These are phyloP conservation scores for Molossus molossus DNA, from an alignment of 2,797 vertebrate genomes.

Conservation along the genomic window DNA sequence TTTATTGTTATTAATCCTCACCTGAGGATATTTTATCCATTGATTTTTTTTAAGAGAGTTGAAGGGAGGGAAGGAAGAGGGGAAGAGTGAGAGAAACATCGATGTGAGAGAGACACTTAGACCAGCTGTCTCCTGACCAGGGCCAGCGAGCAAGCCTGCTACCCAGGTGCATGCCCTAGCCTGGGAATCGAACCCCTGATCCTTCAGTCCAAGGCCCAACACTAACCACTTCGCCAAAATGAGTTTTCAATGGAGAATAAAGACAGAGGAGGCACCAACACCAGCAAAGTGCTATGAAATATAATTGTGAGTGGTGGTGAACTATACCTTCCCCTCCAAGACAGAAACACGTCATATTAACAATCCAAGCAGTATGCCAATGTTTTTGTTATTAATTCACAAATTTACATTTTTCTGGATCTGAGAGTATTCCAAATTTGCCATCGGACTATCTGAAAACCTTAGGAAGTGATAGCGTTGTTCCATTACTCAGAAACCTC, in stretches of 20 bases:
- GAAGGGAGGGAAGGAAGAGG: no score
- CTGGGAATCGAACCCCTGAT: no score
- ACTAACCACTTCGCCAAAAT: background rate
- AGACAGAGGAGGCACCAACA: background rate
- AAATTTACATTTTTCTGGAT: constrained; percentile 10
- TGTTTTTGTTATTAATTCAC: constrained; percentile 53
- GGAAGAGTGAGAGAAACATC: no score
- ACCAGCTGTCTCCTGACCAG: no score
- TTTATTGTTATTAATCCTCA: no score
- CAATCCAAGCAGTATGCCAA: background rate
- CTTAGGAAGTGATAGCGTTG: background rate
- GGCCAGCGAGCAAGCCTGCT: no score
- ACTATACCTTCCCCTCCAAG: background rate
- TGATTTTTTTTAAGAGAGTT: no score
- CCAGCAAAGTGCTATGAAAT: constrained; percentile 24
- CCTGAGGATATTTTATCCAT: no score
- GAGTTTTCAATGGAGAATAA: constrained; percentile 40
- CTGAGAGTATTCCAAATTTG: background rate
- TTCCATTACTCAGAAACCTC: constrained; percentile 8
- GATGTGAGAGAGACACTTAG: no score
- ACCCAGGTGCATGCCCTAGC: no score
- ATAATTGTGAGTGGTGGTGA: background rate
- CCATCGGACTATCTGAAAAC: background rate
- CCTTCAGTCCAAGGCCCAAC: no score
- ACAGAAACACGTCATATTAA: background rate